Conservation (phyloP, 53 echinoderm and acorn worm genomes). For the Paracentrotus lividus region DNA sequence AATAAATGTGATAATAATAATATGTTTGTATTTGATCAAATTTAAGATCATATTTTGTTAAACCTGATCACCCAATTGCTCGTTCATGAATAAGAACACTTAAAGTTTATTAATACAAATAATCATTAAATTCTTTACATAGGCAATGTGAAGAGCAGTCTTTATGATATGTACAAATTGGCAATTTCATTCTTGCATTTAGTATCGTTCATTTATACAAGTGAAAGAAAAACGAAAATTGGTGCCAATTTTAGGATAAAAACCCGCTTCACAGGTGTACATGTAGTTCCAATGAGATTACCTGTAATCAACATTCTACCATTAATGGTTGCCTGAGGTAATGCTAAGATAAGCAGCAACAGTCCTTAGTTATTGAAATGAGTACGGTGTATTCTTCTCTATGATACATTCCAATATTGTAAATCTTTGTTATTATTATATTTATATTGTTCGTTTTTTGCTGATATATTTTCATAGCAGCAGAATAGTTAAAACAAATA, state of each 20-base stretch:
- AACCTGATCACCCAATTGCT: too few species aligned
- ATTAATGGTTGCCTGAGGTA: not conserved
- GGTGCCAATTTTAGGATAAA: too few species aligned
- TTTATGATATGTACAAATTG: too few species aligned
- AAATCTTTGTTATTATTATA: constrained; percentile 28
- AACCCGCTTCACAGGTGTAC: not conserved
- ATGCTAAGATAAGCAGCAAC: not conserved
- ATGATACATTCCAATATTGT: constrained; percentile 58
- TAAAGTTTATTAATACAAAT: too few species aligned
- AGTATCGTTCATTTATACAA: too few species aligned
- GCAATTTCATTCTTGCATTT: too few species aligned
- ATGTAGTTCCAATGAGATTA: not conserved
- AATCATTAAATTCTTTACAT: too few species aligned
- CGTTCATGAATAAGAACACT: too few species aligned
- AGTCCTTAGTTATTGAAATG: not conserved
- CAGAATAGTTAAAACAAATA: not conserved
- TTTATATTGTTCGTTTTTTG: constrained; percentile 18
- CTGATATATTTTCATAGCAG: constrained; percentile 13
- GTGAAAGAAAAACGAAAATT: too few species aligned
- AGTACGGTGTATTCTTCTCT: not conserved
- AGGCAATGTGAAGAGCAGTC: too few species aligned
- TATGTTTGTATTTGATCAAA: not conserved
- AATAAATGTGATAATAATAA: not conserved
- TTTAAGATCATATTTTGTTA: not conserved
- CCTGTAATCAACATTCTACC: not conserved